These are phyloP conservation scores for Clanis bilineata DNA, from an alignment of 2,888 invertebrate species.

Conservation along the genomic window DNA sequence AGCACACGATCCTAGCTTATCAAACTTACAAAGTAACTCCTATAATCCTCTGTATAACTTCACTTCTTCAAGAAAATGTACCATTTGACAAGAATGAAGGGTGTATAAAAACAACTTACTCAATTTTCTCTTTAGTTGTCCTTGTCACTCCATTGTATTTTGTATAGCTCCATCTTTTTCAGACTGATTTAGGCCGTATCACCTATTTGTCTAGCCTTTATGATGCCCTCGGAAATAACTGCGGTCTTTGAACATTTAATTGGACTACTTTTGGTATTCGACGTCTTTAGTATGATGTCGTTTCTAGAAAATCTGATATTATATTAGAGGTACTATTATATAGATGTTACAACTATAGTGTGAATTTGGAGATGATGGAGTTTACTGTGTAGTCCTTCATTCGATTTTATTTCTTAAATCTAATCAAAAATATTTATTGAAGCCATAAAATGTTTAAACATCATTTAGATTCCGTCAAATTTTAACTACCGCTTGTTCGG, in stretches of 20 bases:
- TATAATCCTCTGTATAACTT: not conserved
- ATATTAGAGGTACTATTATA: too few relatives aligned
- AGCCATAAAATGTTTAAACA: too few relatives aligned
- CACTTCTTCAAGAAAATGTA: not conserved
- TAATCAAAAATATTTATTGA: too few relatives aligned
- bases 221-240: slow-evolving; percentile 2
- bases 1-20: not conserved
- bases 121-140: not conserved
- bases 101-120: not conserved
- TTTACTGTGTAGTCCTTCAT: too few relatives aligned
- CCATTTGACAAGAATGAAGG: not conserved
- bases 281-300: not conserved
- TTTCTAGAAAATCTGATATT: not conserved
- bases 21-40: not conserved
- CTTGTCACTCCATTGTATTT: not conserved
- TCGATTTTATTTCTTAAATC: too few relatives aligned
- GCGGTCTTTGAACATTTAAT: not conserved
- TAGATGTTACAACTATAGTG: too few relatives aligned
- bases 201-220: slow-evolving; percentile 13
- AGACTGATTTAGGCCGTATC: slow-evolving; percentile 5
- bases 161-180: not conserved
- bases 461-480: too few relatives aligned
- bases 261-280: not conserved
- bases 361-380: too few relatives aligned
- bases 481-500: too few relatives aligned